A percentile compares a stretch with the other conserved stretches of the same genome.
These are phyloP conservation scores for Astropecten irregularis DNA, from an alignment of 53 echinoderm and acorn worm species.

Conservation along the genomic window DNA sequence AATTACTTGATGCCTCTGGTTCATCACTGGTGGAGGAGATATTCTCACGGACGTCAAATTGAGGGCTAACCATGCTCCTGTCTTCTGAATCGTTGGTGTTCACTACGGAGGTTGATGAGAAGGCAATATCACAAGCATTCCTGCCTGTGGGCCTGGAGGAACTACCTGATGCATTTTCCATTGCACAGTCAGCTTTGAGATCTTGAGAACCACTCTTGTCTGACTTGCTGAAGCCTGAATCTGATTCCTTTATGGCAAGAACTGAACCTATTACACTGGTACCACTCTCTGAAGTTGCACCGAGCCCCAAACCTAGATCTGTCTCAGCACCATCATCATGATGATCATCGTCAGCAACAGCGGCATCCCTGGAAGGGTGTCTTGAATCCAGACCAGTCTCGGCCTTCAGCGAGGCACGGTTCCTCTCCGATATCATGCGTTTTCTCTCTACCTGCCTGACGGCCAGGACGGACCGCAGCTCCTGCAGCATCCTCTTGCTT, in stretches of 20 bases:
- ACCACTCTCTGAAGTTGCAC: neutral
- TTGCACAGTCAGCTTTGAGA: too few relatives aligned
- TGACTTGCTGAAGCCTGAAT: neutral
- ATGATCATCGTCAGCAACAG: neutral
- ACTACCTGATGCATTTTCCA: neutral
- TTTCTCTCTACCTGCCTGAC: slow-evolving; percentile 51
- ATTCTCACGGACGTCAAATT: neutral
- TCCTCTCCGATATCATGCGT: slow-evolving; percentile 34
- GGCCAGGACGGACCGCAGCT: slow-evolving; percentile 52
- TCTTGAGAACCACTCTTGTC: neutral
- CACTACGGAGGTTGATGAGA: too few relatives aligned
- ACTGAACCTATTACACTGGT: neutral
- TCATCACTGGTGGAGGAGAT: too few relatives aligned
- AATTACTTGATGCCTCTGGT: too few relatives aligned
- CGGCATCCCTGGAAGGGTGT: neutral
- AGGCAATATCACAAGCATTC: too few relatives aligned
- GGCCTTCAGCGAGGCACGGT: neutral
- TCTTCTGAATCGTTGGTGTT: neutral
- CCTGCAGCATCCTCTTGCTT: slow-evolving; percentile 60
- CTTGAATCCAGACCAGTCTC: neutral
- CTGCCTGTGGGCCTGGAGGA: neutral
- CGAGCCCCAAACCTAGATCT: neutral
- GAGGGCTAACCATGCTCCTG: neutral
- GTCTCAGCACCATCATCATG: neutral
- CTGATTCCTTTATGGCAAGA: neutral